These are phyloP conservation scores for Neopipo cinnamomea DNA, from an alignment of 2,113 vertebrate genomes.

Conservation along the genomic window DNA sequence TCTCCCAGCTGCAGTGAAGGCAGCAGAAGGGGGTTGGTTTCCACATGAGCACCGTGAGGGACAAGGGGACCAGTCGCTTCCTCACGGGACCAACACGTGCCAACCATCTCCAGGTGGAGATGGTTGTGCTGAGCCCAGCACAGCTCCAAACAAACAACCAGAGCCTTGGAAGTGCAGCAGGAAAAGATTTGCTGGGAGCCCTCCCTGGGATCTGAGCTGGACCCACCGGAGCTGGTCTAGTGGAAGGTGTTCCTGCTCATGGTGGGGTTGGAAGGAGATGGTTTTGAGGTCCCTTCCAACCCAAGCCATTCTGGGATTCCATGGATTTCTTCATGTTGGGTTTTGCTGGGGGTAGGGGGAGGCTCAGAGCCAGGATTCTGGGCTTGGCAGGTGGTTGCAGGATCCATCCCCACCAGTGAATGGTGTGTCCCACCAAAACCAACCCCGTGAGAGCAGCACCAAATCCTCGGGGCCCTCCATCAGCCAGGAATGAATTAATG, in stretches of 20 bases:
- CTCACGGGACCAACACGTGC: background rate
- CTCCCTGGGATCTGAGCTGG: background rate
- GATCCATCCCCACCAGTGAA: fast-evolving
- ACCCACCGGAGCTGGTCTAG: background rate
- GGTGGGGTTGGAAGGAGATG: background rate
- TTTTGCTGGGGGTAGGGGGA: background rate
- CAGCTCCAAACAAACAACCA: background rate
- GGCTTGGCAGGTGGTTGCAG: background rate
- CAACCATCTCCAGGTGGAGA: background rate
- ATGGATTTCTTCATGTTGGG: background rate
- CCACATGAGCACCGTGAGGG: fast-evolving
- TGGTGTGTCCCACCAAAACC: background rate
- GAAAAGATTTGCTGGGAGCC: background rate
- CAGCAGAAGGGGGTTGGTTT: background rate
- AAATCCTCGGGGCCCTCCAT: background rate
- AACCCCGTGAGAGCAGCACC: fast-evolving
- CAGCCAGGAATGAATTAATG: background rate
- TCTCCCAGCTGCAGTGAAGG: fast-evolving
- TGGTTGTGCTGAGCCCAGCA: background rate
- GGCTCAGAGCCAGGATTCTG: background rate
- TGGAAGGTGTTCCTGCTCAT: background rate
- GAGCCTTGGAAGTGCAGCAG: background rate
- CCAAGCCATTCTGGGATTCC: background rate
- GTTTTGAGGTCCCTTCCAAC: background rate
- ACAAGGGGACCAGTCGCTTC: background rate